Conservation (phyloP, 2,113 vertebrate species). For the Todiramphus chloris region DNA sequence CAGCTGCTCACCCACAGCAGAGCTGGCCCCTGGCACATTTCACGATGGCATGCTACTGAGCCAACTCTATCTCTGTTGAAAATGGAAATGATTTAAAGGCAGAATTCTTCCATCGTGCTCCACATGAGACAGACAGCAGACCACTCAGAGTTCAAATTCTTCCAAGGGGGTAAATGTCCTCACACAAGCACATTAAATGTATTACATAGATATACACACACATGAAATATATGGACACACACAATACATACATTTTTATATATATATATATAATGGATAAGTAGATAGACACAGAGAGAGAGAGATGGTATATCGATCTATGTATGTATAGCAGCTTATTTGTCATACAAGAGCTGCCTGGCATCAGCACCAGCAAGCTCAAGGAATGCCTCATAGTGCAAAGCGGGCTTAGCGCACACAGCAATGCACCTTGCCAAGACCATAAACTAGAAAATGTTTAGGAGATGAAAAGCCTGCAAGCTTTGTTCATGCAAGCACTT, state of each 20-base stretch:
- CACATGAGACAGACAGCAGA: background rate
- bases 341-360: background rate
- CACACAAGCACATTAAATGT: background rate
- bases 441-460: background rate
- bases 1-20: background rate
- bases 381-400: accelerated
- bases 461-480: background rate
- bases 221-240: accelerated
- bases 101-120: background rate
- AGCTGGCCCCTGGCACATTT: background rate
- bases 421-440: background rate
- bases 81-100: no score
- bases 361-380: background rate
- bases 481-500: background rate
- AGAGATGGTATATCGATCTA: background rate
- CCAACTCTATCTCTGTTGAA: no score
- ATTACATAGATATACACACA: background rate
- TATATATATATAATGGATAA: background rate
- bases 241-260: background rate
- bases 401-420: background rate
- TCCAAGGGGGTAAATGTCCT: background rate
- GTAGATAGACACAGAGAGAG: background rate
- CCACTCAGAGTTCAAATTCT: background rate
- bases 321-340: background rate
- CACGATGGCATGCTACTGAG: background rate